Conservation (phyloP, 2,888 invertebrate genomes). For the Pristionchus maxplancki region DNA sequence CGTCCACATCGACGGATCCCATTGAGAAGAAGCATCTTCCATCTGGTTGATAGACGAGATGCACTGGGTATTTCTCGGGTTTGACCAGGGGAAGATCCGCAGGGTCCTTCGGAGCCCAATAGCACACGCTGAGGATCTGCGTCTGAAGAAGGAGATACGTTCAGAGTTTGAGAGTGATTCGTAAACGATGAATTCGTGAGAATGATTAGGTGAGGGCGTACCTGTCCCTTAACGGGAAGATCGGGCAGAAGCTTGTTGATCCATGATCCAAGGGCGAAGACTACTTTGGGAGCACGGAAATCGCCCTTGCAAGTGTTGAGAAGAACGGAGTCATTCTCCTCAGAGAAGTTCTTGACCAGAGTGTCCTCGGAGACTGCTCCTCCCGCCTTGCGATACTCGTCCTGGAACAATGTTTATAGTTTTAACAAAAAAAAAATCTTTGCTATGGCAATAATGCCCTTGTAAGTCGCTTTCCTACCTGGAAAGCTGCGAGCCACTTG, state of each 20-base stretch:
- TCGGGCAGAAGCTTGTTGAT: slow-evolving; percentile 65
- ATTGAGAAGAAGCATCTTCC: slow-evolving; percentile 36
- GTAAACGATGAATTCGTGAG: background rate
- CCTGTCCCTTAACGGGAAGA: slow-evolving; percentile 61
- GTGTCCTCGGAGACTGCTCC: slow-evolving; percentile 38
- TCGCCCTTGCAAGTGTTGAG: slow-evolving; percentile 37
- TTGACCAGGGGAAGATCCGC: background rate
- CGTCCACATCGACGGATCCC: slow-evolving; percentile 9
- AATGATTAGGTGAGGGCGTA: background rate
- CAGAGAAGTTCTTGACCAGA: background rate
- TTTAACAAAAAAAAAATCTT: background rate
- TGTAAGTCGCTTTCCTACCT: background rate
- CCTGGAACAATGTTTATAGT: background rate
- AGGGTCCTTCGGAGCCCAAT: slow-evolving; percentile 36
- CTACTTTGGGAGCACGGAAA: slow-evolving; percentile 3
- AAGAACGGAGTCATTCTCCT: background rate
- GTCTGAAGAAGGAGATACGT: background rate
- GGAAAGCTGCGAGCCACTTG: slow-evolving; percentile 41
- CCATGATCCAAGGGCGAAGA: slow-evolving; percentile 74
- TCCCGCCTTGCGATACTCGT: slow-evolving; percentile 35
- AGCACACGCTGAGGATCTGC: slow-evolving; percentile 8
- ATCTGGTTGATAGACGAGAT: slow-evolving; percentile 20
- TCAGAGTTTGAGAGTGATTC: background rate
- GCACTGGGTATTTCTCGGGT: slow-evolving; percentile 25
- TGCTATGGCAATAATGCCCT: too few species aligned